A percentile compares a stretch with the other conserved stretches of the same genome.
Conservation (phyloP, 2,797 vertebrate genomes). For the Esox masquinongy region DNA sequence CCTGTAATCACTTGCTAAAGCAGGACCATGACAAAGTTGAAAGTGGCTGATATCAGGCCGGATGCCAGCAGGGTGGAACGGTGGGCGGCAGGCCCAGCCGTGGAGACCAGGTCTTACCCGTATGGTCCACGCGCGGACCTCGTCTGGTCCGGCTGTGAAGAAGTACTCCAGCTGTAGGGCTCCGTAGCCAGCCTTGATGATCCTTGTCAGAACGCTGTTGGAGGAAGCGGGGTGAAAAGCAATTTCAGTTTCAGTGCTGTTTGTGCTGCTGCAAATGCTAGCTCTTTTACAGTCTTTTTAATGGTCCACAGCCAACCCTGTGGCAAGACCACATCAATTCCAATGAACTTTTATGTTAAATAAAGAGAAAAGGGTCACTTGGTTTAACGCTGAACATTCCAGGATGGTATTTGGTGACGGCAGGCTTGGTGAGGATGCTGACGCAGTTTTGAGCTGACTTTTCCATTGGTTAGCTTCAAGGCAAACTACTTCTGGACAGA, state of each 20-base stretch:
- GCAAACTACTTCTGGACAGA: too few species aligned
- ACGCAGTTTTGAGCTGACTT: too few species aligned
- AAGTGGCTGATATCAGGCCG: conserved; percentile 94
- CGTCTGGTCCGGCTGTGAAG: conserved; percentile 93
- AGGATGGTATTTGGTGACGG: too few species aligned
- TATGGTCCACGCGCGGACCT: conserved; percentile 93
- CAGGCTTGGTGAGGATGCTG: too few species aligned
- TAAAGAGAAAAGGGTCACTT: conserved; percentile 75
- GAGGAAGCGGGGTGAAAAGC: conserved; percentile 26
- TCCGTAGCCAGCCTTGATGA: conserved; percentile 92
- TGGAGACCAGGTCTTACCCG: conserved; percentile 81
- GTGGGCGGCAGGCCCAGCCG: conserved; percentile 52
- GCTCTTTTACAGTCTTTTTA: conserved; percentile 40
- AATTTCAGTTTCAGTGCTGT: conserved; percentile 23
- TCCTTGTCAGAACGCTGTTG: conserved; percentile 86
- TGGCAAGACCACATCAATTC: conserved; percentile 64
- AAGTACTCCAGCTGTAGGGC: conserved; percentile 94
- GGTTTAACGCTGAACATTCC: conserved; percentile 65
- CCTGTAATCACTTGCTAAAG: conserved; percentile 97
- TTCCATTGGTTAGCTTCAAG: too few species aligned
- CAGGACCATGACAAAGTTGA: conserved; percentile 97
- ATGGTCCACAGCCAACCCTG: conserved; percentile 45
- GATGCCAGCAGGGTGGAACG: conserved; percentile 91
- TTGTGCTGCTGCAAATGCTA: background rate
- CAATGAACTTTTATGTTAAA: conserved; percentile 70